Conservation (phyloP, 2,797 vertebrate genomes). For the Zonotrichia albicollis region DNA sequence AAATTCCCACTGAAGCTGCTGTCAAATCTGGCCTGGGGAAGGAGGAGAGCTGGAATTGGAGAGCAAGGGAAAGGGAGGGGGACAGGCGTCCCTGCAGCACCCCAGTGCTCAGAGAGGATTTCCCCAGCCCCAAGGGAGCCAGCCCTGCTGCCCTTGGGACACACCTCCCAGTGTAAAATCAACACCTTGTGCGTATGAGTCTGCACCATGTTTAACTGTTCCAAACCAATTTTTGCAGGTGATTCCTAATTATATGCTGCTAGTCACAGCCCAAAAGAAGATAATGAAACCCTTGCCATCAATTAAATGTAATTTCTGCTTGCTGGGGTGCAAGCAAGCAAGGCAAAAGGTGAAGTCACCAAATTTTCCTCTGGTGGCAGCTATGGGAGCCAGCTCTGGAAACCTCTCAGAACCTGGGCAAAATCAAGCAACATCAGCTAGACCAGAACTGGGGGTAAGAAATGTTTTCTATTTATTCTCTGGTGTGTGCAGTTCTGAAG, state of each 20-base stretch:
- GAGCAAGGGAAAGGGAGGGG: not conserved
- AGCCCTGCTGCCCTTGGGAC: not conserved
- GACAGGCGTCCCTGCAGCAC: not conserved
- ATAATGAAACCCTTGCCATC: slow-evolving; percentile 24
- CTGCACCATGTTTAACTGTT: not conserved
- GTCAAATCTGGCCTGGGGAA: not conserved
- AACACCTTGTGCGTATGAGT: not conserved
- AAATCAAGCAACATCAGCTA: not conserved
- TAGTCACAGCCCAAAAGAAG: not conserved
- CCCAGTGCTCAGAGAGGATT: not conserved
- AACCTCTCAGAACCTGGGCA: not conserved
- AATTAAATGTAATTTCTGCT: not conserved
- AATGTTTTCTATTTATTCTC: not conserved
- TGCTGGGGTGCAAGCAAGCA: not conserved
- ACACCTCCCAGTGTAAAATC: not conserved
- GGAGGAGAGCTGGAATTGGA: not conserved
- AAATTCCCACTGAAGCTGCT: not conserved
- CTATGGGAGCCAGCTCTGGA: not conserved
- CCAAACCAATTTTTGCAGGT: slow-evolving; percentile 50
- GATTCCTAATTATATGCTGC: slow-evolving; percentile 19
- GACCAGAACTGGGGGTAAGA: not conserved
- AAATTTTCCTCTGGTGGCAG: not conserved
- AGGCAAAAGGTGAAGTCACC: not conserved
- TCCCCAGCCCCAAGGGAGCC: too few species aligned
- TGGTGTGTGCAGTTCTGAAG: not conserved